Evolutionary conservation across 2,113 vertebrate genomes (phyloP).

Genomic region (Chrysemys picta): DNA sequence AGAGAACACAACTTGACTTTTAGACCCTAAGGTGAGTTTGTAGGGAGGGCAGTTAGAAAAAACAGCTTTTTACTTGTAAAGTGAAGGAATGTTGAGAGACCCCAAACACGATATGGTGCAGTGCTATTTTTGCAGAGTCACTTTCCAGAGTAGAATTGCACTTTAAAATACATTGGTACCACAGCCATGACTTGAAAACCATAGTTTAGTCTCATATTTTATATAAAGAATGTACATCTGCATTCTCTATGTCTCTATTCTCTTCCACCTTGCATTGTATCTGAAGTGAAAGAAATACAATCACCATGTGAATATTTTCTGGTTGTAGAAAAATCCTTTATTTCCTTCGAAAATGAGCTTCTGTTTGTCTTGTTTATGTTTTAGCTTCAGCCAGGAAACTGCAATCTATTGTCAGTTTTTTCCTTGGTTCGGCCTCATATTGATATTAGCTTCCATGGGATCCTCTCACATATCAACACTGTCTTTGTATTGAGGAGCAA

Average conservation of each 20-base stretch:
- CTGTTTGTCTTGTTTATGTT: background rate
- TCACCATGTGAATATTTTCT: background rate
- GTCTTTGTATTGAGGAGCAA: conserved; percentile 98
- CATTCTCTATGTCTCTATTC: background rate
- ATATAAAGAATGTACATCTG: background rate
- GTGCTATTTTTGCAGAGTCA: background rate
- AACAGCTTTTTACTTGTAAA: background rate
- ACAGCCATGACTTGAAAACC: background rate
- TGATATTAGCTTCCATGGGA: conserved; percentile 97
- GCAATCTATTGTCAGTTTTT: conserved; percentile 95
- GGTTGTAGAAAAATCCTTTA: background rate
- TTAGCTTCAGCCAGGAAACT: conserved; percentile 94
- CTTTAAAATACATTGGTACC: background rate
- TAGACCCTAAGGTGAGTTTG: background rate
- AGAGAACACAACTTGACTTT: background rate
- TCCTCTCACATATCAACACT: conserved; percentile 99
- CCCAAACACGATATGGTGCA: background rate
- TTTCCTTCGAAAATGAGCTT: background rate
- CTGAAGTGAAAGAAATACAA: background rate
- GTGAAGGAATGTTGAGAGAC: background rate
- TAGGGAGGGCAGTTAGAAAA: background rate
- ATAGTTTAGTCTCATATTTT: background rate
- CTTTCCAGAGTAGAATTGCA: background rate
- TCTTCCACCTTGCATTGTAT: background rate
- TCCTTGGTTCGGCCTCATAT: conserved; percentile 98